Evolutionary conservation across 1,140 invertebrate species (phyloP).

Genomic region (Colletes latitarsis): DNA sequence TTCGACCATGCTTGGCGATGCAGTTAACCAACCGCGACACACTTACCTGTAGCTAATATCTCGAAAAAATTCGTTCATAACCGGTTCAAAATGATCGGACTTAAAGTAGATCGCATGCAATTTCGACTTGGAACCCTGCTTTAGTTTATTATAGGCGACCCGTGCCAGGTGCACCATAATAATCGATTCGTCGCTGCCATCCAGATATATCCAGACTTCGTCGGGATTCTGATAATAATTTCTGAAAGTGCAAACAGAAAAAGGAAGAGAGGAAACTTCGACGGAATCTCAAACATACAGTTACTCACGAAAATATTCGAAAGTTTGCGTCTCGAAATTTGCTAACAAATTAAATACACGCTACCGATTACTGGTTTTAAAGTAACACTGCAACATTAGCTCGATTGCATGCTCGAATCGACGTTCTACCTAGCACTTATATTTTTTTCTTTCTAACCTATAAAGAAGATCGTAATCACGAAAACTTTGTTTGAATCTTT

Average conservation of each 20-base stretch:
- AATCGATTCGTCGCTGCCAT: slow-evolving; percentile 63
- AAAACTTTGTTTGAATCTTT: no score
- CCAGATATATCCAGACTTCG: slow-evolving; percentile 62
- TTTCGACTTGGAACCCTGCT: slow-evolving; percentile 1
- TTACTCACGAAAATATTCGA: no score
- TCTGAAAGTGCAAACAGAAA: slow-evolving; percentile 54
- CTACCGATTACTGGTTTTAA: no score
- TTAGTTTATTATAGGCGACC: slow-evolving; percentile 9
- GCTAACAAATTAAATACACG: no score
- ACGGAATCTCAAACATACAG: not conserved
- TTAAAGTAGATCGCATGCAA: slow-evolving; percentile 44
- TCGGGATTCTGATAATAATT: slow-evolving; percentile 61
- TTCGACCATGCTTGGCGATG: not conserved
- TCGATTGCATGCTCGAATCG: no score
- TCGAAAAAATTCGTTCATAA: slow-evolving; percentile 46
- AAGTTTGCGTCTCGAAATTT: no score
- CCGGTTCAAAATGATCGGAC: slow-evolving; percentile 5
- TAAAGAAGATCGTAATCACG: no score
- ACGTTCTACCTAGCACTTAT: no score
- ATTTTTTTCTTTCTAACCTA: no score
- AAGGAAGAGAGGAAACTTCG: slow-evolving; percentile 25
- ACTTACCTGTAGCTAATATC: slow-evolving; percentile 53
- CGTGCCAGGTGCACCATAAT: slow-evolving; percentile 62
- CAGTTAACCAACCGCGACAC: no score
- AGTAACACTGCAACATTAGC: no score